These are phyloP conservation scores for Scomber colias DNA, from an alignment of 2,113 vertebrate genomes.

Conservation along the genomic window DNA sequence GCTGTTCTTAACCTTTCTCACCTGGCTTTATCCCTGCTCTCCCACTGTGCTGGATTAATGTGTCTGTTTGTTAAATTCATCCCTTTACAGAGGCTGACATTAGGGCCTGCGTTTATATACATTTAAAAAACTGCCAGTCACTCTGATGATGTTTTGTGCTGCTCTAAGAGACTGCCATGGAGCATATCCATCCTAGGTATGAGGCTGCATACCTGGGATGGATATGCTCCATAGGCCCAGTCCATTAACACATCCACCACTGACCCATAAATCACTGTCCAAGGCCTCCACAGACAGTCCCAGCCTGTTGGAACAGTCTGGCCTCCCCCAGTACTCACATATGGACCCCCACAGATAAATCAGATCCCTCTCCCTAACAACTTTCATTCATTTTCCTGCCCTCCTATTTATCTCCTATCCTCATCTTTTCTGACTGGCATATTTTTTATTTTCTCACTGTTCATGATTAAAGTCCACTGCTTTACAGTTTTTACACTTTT, in stretches of 20 bases:
- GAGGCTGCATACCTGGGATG: slow-evolving; percentile 57
- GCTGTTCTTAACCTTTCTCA: slow-evolving; percentile 53
- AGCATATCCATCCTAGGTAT: slow-evolving; percentile 52
- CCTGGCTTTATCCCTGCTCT: slow-evolving; percentile 17
- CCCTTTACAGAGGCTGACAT: slow-evolving; percentile 52
- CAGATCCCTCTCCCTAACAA: slow-evolving; percentile 36
- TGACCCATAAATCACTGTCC: slow-evolving; percentile 78
- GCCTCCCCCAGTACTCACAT: slow-evolving; percentile 49
- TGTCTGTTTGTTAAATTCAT: slow-evolving; percentile 51
- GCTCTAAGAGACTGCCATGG: slow-evolving; percentile 34
- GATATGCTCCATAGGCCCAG: slow-evolving; percentile 73
- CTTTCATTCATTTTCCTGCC: slow-evolving; percentile 33
- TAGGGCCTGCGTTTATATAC: slow-evolving; percentile 60
- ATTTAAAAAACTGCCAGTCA: slow-evolving; percentile 52
- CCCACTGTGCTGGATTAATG: slow-evolving; percentile 33
- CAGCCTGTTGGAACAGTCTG: slow-evolving; percentile 55
- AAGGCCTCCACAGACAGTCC: slow-evolving; percentile 63
- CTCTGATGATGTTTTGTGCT: slow-evolving; percentile 46
- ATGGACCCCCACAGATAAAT: slow-evolving; percentile 56
- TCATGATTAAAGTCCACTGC: background rate
- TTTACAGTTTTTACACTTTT: slow-evolving; percentile 27
- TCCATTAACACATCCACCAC: slow-evolving; percentile 75
- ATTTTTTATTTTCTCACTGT: slow-evolving; percentile 30
- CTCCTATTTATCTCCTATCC: slow-evolving; percentile 30
- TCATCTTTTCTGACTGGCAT: slow-evolving; percentile 15